These are phyloP conservation scores for Coranthus polyacanthus DNA, from an alignment of 2,797 vertebrate species.

Conservation along the genomic window DNA sequence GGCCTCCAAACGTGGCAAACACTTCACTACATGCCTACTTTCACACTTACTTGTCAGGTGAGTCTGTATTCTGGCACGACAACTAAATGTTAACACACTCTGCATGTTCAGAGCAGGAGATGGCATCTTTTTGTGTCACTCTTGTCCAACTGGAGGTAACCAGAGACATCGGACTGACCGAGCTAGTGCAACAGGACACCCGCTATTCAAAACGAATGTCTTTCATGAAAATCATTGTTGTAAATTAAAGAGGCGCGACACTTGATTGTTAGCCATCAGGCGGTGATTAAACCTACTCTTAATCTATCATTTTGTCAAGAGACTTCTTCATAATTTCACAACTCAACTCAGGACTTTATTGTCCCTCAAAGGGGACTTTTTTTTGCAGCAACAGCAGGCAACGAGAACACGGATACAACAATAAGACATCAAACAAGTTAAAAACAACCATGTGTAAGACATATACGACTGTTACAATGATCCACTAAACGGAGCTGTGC, in stretches of 20 bases:
- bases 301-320: not conserved
- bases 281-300: constrained; percentile 15
- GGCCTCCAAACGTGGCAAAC: not conserved
- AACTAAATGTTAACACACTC: constrained; percentile 26
- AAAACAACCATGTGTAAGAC: too few species aligned
- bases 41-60: constrained; percentile 2
- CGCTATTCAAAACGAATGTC: constrained; percentile 19
- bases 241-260: constrained; percentile 10
- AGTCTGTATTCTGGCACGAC: constrained; percentile 1
- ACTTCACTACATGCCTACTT: constrained; percentile 12
- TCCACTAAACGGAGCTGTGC: too few species aligned
- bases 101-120: not conserved
- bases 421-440: too few species aligned
- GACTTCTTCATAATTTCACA: not conserved
- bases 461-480: too few species aligned
- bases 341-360: too few species aligned
- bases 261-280: not conserved
- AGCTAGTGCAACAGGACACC: constrained; percentile 49
- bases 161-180: constrained; percentile 26
- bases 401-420: too few species aligned
- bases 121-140: constrained; percentile 27
- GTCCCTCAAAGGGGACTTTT: too few species aligned
- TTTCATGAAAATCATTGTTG: constrained; percentile 31
- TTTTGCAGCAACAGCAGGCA: too few species aligned
- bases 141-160: constrained; percentile 36